These are phyloP conservation scores for Mormyrus lacerda DNA, from an alignment of 2,113 vertebrate genomes.

Conservation along the genomic window DNA sequence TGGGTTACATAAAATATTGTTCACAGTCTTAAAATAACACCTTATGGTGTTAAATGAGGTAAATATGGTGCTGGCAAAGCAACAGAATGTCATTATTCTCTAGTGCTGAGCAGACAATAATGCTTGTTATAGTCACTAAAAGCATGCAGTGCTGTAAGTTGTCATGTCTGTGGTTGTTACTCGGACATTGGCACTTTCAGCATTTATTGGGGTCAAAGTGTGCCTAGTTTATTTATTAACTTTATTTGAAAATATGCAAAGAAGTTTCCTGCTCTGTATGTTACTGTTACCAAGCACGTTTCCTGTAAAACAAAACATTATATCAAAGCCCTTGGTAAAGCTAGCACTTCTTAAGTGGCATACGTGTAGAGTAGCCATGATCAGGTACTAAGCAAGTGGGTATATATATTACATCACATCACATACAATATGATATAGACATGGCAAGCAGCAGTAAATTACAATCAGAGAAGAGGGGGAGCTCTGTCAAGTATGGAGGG, in stretches of 20 bases:
- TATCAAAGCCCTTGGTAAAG: neutral
- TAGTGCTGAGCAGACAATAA: neutral
- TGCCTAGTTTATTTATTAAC: neutral
- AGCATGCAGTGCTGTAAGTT: neutral
- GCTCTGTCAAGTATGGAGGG: no score
- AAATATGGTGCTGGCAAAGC: neutral
- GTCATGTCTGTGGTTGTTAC: neutral
- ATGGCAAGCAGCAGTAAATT: no score
- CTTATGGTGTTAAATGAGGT: neutral
- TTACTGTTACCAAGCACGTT: neutral
- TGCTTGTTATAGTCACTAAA: neutral
- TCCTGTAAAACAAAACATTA: neutral
- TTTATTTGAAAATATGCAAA: neutral
- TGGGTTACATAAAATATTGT: neutral
- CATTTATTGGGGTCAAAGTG: neutral
- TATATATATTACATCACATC: no score
- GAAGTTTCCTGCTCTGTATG: neutral
- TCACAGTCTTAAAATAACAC: neutral
- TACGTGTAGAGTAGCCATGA: neutral
- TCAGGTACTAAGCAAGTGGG: neutral
- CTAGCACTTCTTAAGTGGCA: neutral
- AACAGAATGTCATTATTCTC: neutral
- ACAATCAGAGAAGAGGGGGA: no score
- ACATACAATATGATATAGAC: no score
- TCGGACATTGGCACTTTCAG: neutral